Base-by-base conservation (phyloP, 2,888 invertebrate species). In the Pilophorus perplexus region DNA sequence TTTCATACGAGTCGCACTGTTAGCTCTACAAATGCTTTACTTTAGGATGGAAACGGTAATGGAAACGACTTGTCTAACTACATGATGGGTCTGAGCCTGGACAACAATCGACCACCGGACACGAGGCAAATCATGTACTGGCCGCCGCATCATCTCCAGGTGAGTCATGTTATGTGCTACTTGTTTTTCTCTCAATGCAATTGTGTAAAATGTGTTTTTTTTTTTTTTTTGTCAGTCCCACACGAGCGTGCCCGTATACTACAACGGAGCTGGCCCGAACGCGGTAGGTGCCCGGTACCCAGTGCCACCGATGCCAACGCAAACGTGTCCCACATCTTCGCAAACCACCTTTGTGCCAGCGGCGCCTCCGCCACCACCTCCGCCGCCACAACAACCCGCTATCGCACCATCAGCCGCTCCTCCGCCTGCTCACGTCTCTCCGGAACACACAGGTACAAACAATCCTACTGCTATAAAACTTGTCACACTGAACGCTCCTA, bases 1-100 rank as follows among this genome's bases (percentile, higher is more conserved):
- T n/a, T n/a, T n/a, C n/a, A n/a, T n/a, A n/a, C n/a, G n/a, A n/a
- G n/a, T n/a, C n/a, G n/a, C n/a, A n/a, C n/a, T n/a, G n/a, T n/a
- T n/a, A n/a, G n/a, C n/a, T n/a, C n/a, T n/a, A n/a, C n/a, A n/a
- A n/a, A n/a, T n/a, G n/a, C n/a, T n/a, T n/a, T n/a, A n/a, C n/a
- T n/a, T n/a, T n/a, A n/a, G n/a, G 6, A 4, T 37, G n/a, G 50
- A 6, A 60, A 20, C 67, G 38, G 37, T 40, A 59, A 59, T 27
- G 55, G 60, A n/a, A 64, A 59, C 33, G 73, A 73, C 27, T 60
- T 73, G 48, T 71, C 69, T 28, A 67, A 68, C 20, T 73, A 71
- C 55, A 72, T 73, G 71, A 71, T 73, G 70, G 71, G 71, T 14
- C 69, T 73, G 66, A 70, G 65, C 40, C 42, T 73, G 42, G 69